Evolutionary conservation across 2,888 invertebrate species (phyloP), one percentile per base, ranked within the genome.

Genomic region (Apamea monoglypha): DNA sequence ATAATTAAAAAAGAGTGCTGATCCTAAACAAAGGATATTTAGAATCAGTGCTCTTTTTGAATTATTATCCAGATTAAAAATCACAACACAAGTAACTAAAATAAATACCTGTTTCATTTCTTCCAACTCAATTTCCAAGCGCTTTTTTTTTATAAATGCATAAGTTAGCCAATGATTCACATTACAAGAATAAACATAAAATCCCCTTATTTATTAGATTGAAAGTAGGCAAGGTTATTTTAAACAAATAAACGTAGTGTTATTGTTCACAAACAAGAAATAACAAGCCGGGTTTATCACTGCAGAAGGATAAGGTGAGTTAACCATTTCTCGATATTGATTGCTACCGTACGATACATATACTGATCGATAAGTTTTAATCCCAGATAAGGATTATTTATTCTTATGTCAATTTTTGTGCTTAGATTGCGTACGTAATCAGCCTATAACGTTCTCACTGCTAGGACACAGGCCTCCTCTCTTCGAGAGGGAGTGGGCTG

Each of bases 281-380:
- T 18, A 59, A 72, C 21, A 82, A 36, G 32, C 53, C 4, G 1
- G 2, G 16, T 64, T 63, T 74, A 83, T 80, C 69, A 53, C 25
- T n/a, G 16, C 25, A 32, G 29, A 67, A 59, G 82, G 61, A 76
- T 67, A 50, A 80, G 40, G 21, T 16, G 32, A 44, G 66, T 67
- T 12, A 67, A 74, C 70, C 25, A 44, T 63, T 85, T 76, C 67
- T 59, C 14, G 67, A 44, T 40, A 74, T 53, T 64, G 63, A 70
- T 63, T 63, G 70, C 76, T 72, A 84, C 80, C 29, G 66, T 14
- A n/a, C 56, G 77, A 77, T 85, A 85, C 66, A 47, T 50, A 44
- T 21, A 66, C 18, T 63, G 32, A 71, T 81, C 29, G 86, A 85
- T 81, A 81, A 77, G 32, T 71, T 63, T 47, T 84, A 71, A 84